A percentile compares a stretch with the other conserved stretches of the same genome.
Conservation (phyloP, 2,797 vertebrate genomes). For the Scolopax bukidnonensis region DNA sequence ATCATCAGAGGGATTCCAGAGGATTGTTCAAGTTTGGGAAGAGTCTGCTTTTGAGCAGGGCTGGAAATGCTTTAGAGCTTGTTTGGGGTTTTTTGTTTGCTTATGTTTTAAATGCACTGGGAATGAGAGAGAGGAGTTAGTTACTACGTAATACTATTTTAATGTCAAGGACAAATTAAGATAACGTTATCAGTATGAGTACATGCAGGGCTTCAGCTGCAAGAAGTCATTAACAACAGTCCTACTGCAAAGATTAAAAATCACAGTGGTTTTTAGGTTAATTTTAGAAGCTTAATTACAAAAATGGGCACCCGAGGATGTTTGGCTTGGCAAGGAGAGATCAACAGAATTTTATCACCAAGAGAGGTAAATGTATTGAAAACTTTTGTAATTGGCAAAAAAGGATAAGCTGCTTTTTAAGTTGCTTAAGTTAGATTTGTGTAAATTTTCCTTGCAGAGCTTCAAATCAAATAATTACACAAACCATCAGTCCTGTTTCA, state of each 20-base stretch:
- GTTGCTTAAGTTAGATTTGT: background rate
- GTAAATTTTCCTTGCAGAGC: background rate
- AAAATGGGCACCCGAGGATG: constrained; percentile 14
- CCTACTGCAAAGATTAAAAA: constrained; percentile 31
- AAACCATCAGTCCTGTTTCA: background rate
- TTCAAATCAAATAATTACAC: background rate
- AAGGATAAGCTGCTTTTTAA: background rate
- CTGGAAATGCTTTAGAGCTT: background rate
- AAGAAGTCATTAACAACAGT: constrained; percentile 12
- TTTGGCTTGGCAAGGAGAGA: constrained; percentile 50
- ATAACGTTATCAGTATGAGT: constrained; percentile 35
- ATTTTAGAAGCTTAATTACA: constrained; percentile 65
- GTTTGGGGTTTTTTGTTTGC: background rate
- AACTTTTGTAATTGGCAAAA: background rate
- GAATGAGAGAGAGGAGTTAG: background rate
- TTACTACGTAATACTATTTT: background rate
- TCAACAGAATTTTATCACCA: constrained; percentile 21
- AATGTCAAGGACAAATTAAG: constrained; percentile 24
- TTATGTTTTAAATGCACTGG: background rate
- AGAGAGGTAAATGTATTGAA: background rate
- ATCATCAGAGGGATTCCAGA: background rate
- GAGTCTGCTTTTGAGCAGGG: background rate
- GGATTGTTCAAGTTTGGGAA: background rate
- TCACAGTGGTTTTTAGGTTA: constrained; percentile 26
- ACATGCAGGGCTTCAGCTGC: constrained; percentile 37